A percentile compares a stretch with the other conserved stretches of the same genome.
Conservation (phyloP, 2,797 vertebrate genomes). For the Petrocephalus schoutedeni region DNA sequence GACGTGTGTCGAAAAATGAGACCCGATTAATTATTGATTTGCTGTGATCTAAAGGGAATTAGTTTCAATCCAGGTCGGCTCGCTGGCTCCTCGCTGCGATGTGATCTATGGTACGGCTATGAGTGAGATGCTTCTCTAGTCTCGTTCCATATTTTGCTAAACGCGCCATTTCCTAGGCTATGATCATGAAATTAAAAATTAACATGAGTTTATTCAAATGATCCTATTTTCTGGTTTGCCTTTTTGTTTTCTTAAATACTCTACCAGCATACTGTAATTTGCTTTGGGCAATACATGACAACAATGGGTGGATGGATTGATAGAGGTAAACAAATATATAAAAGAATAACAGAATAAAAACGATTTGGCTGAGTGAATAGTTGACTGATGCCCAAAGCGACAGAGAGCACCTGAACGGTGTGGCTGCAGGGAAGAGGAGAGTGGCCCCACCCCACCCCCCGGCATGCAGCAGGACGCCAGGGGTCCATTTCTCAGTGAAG, state of each 20-base stretch:
- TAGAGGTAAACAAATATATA: not conserved
- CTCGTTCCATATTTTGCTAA: too few relatives aligned
- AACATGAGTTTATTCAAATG: not conserved
- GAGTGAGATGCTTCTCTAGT: too few relatives aligned
- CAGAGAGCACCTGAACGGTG: not conserved
- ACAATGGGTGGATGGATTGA: not conserved
- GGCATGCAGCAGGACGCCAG: too few relatives aligned
- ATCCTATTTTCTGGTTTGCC: not conserved
- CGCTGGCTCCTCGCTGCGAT: not conserved
- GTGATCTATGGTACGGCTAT: not conserved
- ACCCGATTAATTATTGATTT: slow-evolving; percentile 23
- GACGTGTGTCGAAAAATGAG: slow-evolving; percentile 10
- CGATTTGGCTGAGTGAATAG: not conserved
- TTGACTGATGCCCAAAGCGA: not conserved
- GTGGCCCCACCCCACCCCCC: not conserved
- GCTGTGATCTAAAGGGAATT: slow-evolving; percentile 14
- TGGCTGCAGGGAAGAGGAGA: not conserved
- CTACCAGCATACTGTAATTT: not conserved
- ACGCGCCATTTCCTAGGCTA: not conserved
- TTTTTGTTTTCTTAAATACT: not conserved
- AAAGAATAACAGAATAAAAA: not conserved
- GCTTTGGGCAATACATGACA: not conserved
- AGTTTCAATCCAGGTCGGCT: slow-evolving; percentile 2
- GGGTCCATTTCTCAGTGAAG: slow-evolving; percentile 4
- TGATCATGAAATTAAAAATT: not conserved